phyloP scores from a whole-genome alignment of 2,888 invertebrate genomes.

The Tetragonula carbonaria region DNA sequence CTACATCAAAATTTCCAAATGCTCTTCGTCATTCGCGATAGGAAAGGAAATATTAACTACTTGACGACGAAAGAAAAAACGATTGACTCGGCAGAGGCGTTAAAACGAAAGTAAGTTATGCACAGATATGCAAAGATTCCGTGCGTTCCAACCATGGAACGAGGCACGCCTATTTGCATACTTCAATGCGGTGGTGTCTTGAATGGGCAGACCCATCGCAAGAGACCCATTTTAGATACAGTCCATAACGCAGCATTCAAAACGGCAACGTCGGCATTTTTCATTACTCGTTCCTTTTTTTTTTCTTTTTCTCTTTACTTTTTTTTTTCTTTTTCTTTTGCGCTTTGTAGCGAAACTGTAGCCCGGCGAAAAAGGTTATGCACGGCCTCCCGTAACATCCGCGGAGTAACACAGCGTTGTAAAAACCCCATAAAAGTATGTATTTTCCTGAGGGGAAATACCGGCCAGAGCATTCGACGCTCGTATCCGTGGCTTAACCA shows the following conservation, averaged over 20 bases:
- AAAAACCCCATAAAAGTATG: constrained; percentile 75
- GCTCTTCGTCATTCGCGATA: neutral
- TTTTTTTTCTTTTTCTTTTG: constrained; percentile 45
- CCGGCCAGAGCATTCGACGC: constrained; percentile 28
- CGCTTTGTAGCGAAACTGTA: constrained; percentile 32
- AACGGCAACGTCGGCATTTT: constrained; percentile 56
- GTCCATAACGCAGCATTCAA: constrained; percentile 65
- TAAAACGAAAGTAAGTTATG: constrained; percentile 15
- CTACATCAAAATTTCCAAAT: neutral
- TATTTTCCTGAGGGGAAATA: constrained; percentile 57
- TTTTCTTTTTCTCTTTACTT: constrained; percentile 38
- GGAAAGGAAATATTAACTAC: neutral
- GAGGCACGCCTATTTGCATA: constrained; percentile 49
- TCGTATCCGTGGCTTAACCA: constrained; percentile 73
- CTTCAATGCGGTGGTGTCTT: constrained; percentile 37
- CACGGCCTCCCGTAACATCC: constrained; percentile 49
- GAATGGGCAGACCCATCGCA: constrained; percentile 43
- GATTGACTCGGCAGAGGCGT: constrained; percentile 1
- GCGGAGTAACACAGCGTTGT: constrained; percentile 64
- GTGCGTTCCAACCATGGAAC: constrained; percentile 24
- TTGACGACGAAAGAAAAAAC: neutral
- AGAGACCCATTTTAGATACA: constrained; percentile 67
- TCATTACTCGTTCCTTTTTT: constrained; percentile 56
- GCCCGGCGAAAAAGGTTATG: constrained; percentile 58
- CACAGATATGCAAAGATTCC: constrained; percentile 12